Evolutionary conservation across 2,113 vertebrate genomes (phyloP).

Genomic region (Protobothrops flavoviridis): DNA sequence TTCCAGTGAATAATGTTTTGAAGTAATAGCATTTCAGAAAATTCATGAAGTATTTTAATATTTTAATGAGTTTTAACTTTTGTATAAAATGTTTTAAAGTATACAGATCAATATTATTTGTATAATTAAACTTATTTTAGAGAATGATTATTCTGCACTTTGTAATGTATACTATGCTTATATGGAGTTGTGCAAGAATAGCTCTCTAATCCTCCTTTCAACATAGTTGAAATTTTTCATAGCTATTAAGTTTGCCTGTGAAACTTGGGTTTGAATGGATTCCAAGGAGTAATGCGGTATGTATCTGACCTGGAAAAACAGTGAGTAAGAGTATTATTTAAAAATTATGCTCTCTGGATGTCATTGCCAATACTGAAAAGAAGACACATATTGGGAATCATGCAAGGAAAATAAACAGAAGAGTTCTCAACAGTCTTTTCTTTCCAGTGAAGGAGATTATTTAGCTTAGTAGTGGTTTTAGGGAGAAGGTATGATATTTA

Average conservation of each 20-base stretch:
- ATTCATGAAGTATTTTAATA: not conserved
- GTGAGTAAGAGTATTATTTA: not conserved
- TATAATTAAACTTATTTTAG: not conserved
- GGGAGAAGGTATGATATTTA: not conserved
- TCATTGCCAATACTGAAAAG: not conserved
- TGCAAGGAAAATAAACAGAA: not conserved
- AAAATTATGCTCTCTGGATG: not conserved
- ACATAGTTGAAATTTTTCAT: constrained; percentile 30
- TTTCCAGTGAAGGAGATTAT: not conserved
- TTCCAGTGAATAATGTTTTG: not conserved
- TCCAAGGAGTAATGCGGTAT: constrained; percentile 13
- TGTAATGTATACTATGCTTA: not conserved
- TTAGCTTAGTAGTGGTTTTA: not conserved
- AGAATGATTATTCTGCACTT: not conserved
- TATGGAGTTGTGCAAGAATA: not conserved
- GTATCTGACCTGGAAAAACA: constrained; percentile 4
- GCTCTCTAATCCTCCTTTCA: not conserved
- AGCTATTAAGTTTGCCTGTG: constrained; percentile 10
- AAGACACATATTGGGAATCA: not conserved
- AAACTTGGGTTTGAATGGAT: not conserved
- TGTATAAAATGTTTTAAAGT: not conserved
- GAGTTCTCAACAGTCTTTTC: not conserved
- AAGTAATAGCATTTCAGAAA: not conserved
- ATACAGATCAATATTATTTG: not conserved
- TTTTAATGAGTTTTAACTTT: not conserved